phyloP scores from a whole-genome alignment of 2,113 vertebrate species.

The Elgaria multicarinata region DNA sequence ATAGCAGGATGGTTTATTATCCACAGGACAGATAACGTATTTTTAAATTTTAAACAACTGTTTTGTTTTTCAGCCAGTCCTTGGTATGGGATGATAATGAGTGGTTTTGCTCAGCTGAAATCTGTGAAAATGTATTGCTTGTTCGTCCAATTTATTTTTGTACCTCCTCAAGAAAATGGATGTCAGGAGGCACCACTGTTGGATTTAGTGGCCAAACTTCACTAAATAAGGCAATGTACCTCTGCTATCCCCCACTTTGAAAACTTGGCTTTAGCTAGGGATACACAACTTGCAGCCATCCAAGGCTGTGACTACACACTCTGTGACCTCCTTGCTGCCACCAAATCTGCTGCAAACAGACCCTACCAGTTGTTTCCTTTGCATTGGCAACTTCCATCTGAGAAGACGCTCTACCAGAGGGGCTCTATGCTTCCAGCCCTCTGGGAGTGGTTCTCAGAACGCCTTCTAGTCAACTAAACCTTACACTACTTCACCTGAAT shows the following conservation, averaged over 20 bases:
- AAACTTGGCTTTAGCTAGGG: slow-evolving; percentile 11
- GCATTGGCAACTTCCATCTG: too few species aligned
- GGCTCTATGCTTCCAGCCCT: too few species aligned
- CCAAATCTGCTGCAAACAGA: too few species aligned
- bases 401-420: too few species aligned
- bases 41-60: slow-evolving; percentile 12
- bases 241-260: not conserved
- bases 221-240: not conserved
- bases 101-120: not conserved
- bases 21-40: not conserved
- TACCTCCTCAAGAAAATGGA: not conserved
- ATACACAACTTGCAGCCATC: not conserved
- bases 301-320: too few species aligned
- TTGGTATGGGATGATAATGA: not conserved
- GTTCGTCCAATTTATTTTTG: not conserved
- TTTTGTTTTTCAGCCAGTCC: not conserved
- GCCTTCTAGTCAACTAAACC: too few species aligned
- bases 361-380: too few species aligned
- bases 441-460: too few species aligned
- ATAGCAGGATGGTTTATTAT: slow-evolving; percentile 10
- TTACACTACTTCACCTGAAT: slow-evolving; percentile 25
- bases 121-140: not conserved
- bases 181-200: not conserved
- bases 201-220: not conserved
- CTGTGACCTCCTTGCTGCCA: too few species aligned